Conservation (phyloP, 2,888 invertebrate species). For the Rosalia funebris region DNA sequence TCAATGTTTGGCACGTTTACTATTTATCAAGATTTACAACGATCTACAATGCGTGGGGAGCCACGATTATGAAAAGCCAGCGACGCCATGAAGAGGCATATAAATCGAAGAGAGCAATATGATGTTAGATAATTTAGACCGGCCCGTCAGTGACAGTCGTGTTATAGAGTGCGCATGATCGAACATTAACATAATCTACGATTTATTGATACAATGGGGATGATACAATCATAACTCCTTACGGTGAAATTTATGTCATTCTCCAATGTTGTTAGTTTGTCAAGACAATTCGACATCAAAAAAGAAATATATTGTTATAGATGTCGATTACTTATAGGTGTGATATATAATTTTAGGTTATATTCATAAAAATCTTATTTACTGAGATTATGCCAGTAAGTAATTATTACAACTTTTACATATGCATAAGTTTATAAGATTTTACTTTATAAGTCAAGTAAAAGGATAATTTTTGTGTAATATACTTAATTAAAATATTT, state of each 20-base stretch:
- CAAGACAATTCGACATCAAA: conserved; percentile 36
- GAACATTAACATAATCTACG: conserved; percentile 56
- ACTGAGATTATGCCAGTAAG: too few relatives aligned
- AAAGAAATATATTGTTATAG: conserved; percentile 32
- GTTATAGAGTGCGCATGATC: conserved; percentile 54
- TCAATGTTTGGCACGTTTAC: conserved; percentile 22
- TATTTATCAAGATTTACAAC: conserved; percentile 27
- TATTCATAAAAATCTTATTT: too few relatives aligned
- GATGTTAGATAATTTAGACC: conserved; percentile 42
- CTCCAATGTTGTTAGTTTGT: conserved; percentile 43
- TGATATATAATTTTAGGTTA: too few relatives aligned
- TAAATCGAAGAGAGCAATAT: conserved; percentile 21
- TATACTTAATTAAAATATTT: too few relatives aligned
- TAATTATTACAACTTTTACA: too few relatives aligned
- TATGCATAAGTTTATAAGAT: too few relatives aligned
- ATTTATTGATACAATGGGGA: conserved; percentile 52
- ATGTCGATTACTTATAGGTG: too few relatives aligned
- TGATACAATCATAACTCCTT: conserved; percentile 53
- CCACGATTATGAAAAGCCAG: conserved; percentile 24
- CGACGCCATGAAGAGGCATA: conserved; percentile 20
- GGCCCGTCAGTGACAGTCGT: conserved; percentile 45
- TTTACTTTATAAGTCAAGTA: too few relatives aligned
- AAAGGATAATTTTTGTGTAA: too few relatives aligned
- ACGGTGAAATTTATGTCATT: conserved; percentile 46
- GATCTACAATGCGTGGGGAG: conserved; percentile 19